A percentile compares a stretch with the other conserved stretches of the same genome.
phyloP scores from a whole-genome alignment of 2,888 invertebrate genomes.

The Prenolepis imparis region DNA sequence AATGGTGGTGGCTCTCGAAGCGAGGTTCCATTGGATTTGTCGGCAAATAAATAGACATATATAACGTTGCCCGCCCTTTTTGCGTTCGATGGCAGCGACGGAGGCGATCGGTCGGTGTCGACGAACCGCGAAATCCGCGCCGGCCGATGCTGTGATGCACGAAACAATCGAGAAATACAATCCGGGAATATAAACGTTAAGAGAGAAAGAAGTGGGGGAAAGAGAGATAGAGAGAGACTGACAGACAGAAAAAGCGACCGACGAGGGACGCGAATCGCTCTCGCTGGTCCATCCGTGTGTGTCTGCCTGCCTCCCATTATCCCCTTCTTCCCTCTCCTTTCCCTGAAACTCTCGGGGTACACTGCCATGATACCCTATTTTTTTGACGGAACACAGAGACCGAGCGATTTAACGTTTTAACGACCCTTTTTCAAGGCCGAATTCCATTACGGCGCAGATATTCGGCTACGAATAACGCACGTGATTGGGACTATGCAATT shows the following conservation, averaged over 20 bases:
- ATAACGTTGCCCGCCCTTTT: constrained; percentile 77
- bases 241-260: neutral
- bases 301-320: neutral
- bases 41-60: constrained; percentile 77
- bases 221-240: neutral
- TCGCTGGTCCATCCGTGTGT: constrained; percentile 12
- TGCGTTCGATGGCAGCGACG: constrained; percentile 63
- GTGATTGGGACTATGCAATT: constrained; percentile 27
- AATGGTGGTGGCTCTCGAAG: constrained; percentile 11
- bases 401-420: constrained; percentile 46
- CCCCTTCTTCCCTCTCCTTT: neutral
- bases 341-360: neutral
- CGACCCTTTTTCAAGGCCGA: constrained; percentile 38
- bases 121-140: constrained; percentile 69
- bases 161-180: constrained; percentile 62
- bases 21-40: constrained; percentile 70
- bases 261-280: constrained; percentile 27
- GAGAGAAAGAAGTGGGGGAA: neutral
- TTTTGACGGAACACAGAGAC: constrained; percentile 17
- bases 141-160: constrained; percentile 56
- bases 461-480: neutral
- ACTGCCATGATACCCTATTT: constrained; percentile 17
- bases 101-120: constrained; percentile 57
- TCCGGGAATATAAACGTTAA: constrained; percentile 38
- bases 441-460: constrained; percentile 9